Evolutionary conservation across 2,888 invertebrate genomes (phyloP), one percentile per base, ranked within the genome.

Genomic region (Apomyelois bistriatella): DNA sequence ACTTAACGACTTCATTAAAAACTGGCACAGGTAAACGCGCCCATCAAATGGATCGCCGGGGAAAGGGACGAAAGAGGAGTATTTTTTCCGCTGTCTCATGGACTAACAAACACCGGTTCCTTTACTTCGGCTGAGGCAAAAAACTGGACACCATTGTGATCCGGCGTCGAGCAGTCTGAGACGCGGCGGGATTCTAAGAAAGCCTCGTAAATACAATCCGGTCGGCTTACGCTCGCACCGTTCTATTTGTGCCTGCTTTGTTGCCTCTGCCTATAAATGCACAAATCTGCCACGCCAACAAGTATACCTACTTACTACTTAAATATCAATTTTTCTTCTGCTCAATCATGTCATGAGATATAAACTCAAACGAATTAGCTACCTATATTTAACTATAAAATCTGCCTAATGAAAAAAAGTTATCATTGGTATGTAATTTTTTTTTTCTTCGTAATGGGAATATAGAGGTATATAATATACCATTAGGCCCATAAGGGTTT

Each of bases 91-190:
- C 66, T 69, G 69, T 69, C 76, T 76, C 69, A 71, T 70, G 75
- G 69, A 13, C 68, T 72, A 74, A 76, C 77, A 75, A 74, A 76
- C 77, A 75, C 76, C 76, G 70, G 79, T 81, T 74, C 69, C 72
- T 69, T 73, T 71, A 74, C 76, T 74, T 77, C 66, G 62, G 71
- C 57, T 61, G 68, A 69, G 71, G 77, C 73, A 82, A 82, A 86
- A 86, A 86, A 74, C 72, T 66, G 65, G 74, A 70, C 65, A 65
- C 84, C 74, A 84, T 88, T 88, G 87, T 88, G 73, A 66, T 72
- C 63, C 67, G 82, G 88, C 89, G 89, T 78, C 89, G 85, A 76
- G 87, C 89, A 74, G 89, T 89, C 89, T 89, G 87, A 76, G 68
- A 58, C 74, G 70, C 61, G 65, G 75, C 75, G 76, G 70, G 77